Base-by-base conservation (phyloP, 92 coral and sea anemone genomes). In the Diadumene lineata region DNA sequence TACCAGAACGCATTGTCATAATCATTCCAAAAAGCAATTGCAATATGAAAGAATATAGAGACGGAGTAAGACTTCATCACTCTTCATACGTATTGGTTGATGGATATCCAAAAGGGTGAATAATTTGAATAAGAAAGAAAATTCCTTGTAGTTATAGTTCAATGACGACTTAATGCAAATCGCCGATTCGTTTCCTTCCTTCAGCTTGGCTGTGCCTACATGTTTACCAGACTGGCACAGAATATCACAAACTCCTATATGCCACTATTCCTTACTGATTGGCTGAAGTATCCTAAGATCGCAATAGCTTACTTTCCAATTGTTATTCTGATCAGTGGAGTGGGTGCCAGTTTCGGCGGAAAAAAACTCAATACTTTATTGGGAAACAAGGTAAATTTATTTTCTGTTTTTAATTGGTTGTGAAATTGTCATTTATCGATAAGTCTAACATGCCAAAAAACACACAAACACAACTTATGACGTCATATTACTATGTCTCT, bases 291-390 rank as follows among this genome's bases (percentile, higher is more conserved):
- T 44, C 84, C 76, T 43, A 90, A 86, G 96, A 81, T 69, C 33
- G 80, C 94, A 38, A 86, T 90, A 56, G 91, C 96, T 22, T 90
- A 90, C 68, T 82, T 90, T 30, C 96, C 96, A 30, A 77, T 90
- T 0, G 91, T 90, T 21, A 88, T 81, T 16, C 85, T 90, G 34
- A 62, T 76, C 68, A 86, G 96, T 71, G 87, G 96, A n/a, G 88
- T 90, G 50, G 67, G 84, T 26, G 85, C 96, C 27, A 90, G 96
- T 62, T 44, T 82, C 34, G 79, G 81, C 19, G 84, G 92, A 28
- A 90, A 90, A 84, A 75, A 79, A 60, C 67, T 90, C 28, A 81
- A 86, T 71, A 90, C 74, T 27, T 34, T 86, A 26, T 74, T 90
- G 1, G 96, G 96, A 33, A 88, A 80, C 17, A 89, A 89, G 86